phyloP scores from a whole-genome alignment of 2,797 vertebrate genomes.

The Glyptemys insculpta region DNA sequence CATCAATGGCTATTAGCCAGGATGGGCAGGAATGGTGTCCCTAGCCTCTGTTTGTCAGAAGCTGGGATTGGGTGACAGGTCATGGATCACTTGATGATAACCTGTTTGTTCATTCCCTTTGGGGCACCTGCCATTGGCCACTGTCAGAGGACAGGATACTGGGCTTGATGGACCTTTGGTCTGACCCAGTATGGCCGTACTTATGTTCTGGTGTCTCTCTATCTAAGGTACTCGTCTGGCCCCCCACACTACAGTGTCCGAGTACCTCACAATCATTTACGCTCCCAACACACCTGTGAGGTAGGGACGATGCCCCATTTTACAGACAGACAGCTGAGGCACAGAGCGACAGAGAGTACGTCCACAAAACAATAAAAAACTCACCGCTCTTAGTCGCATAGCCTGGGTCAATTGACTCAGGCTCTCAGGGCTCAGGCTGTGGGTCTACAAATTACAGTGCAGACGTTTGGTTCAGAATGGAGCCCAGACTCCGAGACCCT shows the following conservation, averaged over 20 bases:
- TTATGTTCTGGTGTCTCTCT: no score
- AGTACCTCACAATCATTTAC: background rate
- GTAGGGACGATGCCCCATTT: background rate
- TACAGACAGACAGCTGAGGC: background rate
- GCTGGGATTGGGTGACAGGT: no score
- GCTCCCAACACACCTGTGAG: background rate
- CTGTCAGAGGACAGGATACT: no score
- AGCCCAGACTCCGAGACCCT: background rate
- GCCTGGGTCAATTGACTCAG: background rate
- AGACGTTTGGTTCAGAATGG: background rate
- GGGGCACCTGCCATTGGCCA: no score
- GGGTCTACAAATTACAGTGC: background rate
- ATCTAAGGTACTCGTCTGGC: background rate
- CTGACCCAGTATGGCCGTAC: no score
- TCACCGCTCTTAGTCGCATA: background rate
- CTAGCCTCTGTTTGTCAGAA: no score
- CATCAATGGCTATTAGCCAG: no score
- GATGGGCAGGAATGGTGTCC: no score
- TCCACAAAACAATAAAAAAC: background rate
- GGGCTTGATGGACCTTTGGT: no score
- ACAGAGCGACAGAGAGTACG: background rate
- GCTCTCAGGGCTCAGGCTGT: background rate
- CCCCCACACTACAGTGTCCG: background rate
- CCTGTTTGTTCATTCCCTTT: no score
- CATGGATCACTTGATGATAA: no score